Conservation (phyloP, 2,888 invertebrate species). For the Crocallis elinguaria region DNA sequence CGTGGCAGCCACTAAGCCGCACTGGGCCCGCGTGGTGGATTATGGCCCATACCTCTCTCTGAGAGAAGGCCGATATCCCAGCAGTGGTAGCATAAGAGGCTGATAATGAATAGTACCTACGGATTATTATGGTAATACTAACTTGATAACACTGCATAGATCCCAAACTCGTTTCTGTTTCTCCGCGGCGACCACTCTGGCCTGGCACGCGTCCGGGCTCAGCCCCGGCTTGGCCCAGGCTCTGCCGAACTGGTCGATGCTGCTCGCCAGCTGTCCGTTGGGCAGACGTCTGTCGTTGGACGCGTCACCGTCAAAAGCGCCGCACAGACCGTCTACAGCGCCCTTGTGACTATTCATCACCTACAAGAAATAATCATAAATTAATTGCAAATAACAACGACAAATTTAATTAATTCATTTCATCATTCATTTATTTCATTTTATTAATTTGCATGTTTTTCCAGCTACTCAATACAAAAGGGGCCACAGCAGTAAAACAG, state of each 20-base stretch:
- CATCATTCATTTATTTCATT: no score
- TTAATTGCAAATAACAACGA: background rate
- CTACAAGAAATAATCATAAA: slow-evolving; percentile 48
- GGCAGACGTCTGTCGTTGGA: slow-evolving; percentile 90
- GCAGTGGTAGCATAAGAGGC: no score
- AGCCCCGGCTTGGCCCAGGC: slow-evolving; percentile 88
- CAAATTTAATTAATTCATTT: no score
- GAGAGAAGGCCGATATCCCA: no score
- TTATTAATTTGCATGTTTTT: no score
- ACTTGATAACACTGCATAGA: slow-evolving; percentile 88
- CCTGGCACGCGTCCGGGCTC: slow-evolving; percentile 81
- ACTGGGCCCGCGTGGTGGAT: no score
- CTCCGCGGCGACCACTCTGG: slow-evolving; percentile 85
- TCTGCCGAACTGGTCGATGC: slow-evolving; percentile 89
- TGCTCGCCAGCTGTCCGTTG: slow-evolving; percentile 85
- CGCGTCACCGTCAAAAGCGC: slow-evolving; percentile 88
- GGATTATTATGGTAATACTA: slow-evolving; percentile 55
- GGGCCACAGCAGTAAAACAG: no score
- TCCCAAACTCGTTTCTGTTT: slow-evolving; percentile 87
- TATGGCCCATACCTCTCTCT: no score
- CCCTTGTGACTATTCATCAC: slow-evolving; percentile 84
- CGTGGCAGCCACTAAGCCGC: no score
- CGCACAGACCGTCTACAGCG: slow-evolving; percentile 92
- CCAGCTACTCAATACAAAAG: no score
- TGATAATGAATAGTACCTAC: no score